Base-by-base conservation (phyloP, 1,140 invertebrate genomes). In the Diplogasteroides magnus region DNA sequence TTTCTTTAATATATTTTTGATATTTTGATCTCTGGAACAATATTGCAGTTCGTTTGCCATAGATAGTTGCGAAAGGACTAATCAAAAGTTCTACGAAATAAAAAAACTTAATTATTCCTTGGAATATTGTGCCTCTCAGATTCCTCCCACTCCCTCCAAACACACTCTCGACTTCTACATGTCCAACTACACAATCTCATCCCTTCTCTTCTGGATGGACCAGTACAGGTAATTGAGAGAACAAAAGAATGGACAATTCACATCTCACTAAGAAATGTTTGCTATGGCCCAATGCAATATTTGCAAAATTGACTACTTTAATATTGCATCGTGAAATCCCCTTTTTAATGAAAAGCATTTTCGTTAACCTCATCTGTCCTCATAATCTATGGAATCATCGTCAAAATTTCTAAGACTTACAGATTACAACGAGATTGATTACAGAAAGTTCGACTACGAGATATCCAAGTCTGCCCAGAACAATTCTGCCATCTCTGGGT, bases 171-270 rank as follows among this genome's bases (percentile, higher is more conserved):
- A 73, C 6, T 83, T 81, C 69, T 77, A 81, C 58, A 31, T 83
- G 48, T 75, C 72, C 23, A 83, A 81, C 69, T 81, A 81, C 59
- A 81, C 79, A 1, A 31, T 81, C 19, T 63, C 74, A n/a, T 78
- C 75, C 11, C 72, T 81, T 25, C 74, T 81, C 25, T 81, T 83
- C 69, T 81, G 79, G 79, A 83, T 81, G 81, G 79, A 77, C 56
- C 76, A 77, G 28, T 77, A 77, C 31, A 48, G 69, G 57, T 69
- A 26, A 67, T 67, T n/a, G 19, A 1, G 28, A 65, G 15, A 66
- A 65, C 15, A 65, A 67, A n/a, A n/a, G n/a, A n/a, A n/a, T n/a
- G n/a, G n/a, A n/a, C n/a, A n/a, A n/a, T n/a, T n/a, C n/a, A n/a
- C n/a, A n/a, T n/a, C n/a, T n/a, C n/a, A n/a, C n/a, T n/a, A n/a